Conservation (phyloP, 2,888 invertebrate genomes). For the Lydus trimaculatus region DNA sequence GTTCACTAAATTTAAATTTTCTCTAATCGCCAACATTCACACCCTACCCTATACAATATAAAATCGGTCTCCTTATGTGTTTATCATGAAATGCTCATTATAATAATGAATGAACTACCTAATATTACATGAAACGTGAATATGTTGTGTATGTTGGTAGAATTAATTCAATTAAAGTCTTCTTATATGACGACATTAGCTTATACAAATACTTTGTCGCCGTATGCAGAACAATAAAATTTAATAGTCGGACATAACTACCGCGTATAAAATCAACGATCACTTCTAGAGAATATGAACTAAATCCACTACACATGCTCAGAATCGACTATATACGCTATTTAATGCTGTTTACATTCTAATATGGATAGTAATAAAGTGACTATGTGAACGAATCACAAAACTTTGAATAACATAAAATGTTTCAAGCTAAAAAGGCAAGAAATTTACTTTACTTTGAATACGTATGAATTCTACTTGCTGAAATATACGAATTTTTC, state of each 20-base stretch:
- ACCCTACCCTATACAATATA: neutral
- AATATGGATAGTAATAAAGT: constrained; percentile 25
- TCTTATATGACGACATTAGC: neutral
- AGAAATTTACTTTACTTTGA: neutral
- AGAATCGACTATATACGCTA: constrained; percentile 29
- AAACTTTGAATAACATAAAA: neutral
- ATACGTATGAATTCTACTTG: neutral
- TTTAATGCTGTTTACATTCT: constrained; percentile 35
- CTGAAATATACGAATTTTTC: neutral
- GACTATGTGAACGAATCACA: neutral
- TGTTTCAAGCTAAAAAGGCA: neutral
- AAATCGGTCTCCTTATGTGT: neutral
- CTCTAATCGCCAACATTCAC: neutral
- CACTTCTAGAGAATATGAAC: constrained; percentile 30
- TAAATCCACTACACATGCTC: constrained; percentile 35
- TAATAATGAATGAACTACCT: neutral
- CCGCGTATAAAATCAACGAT: constrained; percentile 34
- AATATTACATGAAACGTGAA: neutral
- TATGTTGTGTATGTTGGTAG: neutral
- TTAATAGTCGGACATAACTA: constrained; percentile 27
- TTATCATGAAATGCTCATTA: neutral
- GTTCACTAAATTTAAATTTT: neutral
- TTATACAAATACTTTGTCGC: constrained; percentile 23
- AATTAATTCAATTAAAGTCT: constrained; percentile 11
- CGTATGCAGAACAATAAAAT: constrained; percentile 33